Evolutionary conservation across 2,113 vertebrate genomes (phyloP).

Genomic region (Phoxinus phoxinus): DNA sequence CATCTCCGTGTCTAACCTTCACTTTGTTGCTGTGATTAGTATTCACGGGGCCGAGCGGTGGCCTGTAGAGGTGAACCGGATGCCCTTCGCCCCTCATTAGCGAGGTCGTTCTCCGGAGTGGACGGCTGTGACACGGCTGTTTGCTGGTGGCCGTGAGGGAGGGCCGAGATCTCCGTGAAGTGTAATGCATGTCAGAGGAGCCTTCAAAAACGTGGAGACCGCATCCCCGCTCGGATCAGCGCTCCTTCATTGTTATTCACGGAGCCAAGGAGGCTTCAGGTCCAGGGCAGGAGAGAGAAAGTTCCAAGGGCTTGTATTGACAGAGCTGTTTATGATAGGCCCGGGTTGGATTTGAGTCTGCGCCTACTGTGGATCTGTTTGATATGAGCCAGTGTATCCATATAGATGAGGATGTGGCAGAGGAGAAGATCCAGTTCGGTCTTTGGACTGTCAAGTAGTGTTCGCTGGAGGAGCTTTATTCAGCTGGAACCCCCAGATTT

Average conservation of each 20-base stretch:
- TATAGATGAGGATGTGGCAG: slow-evolving; percentile 36
- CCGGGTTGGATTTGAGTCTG: slow-evolving; percentile 38
- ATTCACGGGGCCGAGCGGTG: slow-evolving; percentile 60
- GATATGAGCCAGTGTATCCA: slow-evolving; percentile 13
- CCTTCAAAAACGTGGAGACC: slow-evolving; percentile 39
- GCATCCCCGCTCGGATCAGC: slow-evolving; percentile 40
- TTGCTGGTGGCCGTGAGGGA: background rate
- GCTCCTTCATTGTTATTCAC: slow-evolving; percentile 55
- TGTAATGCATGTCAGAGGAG: slow-evolving; percentile 59
- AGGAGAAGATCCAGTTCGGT: slow-evolving; percentile 10
- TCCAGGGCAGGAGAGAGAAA: slow-evolving; percentile 35
- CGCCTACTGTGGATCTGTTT: slow-evolving; percentile 19
- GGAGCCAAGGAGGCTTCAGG: slow-evolving; percentile 35
- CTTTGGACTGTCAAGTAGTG: slow-evolving; percentile 33
- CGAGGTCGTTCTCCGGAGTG: slow-evolving; percentile 63
- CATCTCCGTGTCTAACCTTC: slow-evolving; percentile 56
- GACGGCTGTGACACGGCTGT: slow-evolving; percentile 54
- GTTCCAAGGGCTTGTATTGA: slow-evolving; percentile 49
- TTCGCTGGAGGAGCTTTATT: slow-evolving; percentile 23
- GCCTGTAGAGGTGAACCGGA: slow-evolving; percentile 55
- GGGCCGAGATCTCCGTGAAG: slow-evolving; percentile 40
- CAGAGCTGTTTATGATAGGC: slow-evolving; percentile 49
- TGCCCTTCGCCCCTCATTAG: slow-evolving; percentile 65
- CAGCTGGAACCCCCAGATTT: slow-evolving; percentile 6
- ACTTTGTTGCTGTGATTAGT: slow-evolving; percentile 62